Evolutionary conservation across 1,140 invertebrate genomes (phyloP).

Genomic region (Meloidogyne floridensis): DNA sequence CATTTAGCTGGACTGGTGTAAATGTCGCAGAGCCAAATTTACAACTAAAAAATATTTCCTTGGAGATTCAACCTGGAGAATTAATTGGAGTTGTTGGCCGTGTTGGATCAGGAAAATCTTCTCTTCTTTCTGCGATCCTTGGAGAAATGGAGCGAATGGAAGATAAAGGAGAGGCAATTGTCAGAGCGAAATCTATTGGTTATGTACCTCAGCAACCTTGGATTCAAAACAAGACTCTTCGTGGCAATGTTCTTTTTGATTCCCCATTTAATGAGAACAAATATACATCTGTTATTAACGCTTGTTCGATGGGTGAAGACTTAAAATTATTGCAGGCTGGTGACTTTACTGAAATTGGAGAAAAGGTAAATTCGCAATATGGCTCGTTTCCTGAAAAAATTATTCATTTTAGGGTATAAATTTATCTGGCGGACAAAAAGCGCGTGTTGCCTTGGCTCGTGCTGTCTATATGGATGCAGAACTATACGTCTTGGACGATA

Average conservation of each 20-base stretch:
- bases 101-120: slow-evolving; percentile 77
- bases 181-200: slow-evolving; percentile 61
- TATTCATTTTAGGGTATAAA: slow-evolving; percentile 67
- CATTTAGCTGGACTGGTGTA: slow-evolving; percentile 39
- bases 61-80: slow-evolving; percentile 68
- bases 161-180: slow-evolving; percentile 15
- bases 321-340: slow-evolving; percentile 51
- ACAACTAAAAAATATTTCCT: slow-evolving; percentile 46
- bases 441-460: slow-evolving; percentile 71
- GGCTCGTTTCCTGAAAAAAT: not conserved
- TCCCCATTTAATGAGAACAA: slow-evolving; percentile 33
- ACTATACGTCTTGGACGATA: slow-evolving; percentile 62
- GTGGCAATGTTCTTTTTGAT: slow-evolving; percentile 52
- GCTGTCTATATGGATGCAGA: slow-evolving; percentile 58
- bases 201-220: slow-evolving; percentile 71
- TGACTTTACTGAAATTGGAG: slow-evolving; percentile 62
- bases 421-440: slow-evolving; percentile 71
- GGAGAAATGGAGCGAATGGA: slow-evolving; percentile 38
- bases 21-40: slow-evolving; percentile 1
- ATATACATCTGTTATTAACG: slow-evolving; percentile 47
- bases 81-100: slow-evolving; percentile 78
- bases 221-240: slow-evolving; percentile 69
- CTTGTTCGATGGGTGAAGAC: slow-evolving; percentile 54
- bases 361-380: slow-evolving; percentile 45
- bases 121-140: slow-evolving; percentile 41